These are phyloP conservation scores for Channallabes apus DNA, from an alignment of 2,797 vertebrate species.

Conservation along the genomic window DNA sequence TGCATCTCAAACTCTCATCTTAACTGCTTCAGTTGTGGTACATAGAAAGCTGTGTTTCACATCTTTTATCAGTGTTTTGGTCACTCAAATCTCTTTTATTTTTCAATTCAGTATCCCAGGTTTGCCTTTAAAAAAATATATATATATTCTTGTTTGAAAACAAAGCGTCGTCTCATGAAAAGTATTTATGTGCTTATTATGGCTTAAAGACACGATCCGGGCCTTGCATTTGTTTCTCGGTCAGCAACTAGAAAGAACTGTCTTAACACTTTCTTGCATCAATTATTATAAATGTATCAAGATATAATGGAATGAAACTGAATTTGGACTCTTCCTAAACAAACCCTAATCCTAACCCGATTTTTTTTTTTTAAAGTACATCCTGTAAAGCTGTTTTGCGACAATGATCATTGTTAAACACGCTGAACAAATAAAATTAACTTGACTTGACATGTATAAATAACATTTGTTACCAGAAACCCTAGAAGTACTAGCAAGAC, in stretches of 20 bases:
- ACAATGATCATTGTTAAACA: too few relatives aligned
- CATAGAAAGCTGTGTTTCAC: constrained; percentile 49
- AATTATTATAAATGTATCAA: neutral
- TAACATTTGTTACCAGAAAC: neutral
- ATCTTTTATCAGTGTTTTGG: constrained; percentile 42
- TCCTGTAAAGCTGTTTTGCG: too few relatives aligned
- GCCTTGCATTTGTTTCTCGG: neutral
- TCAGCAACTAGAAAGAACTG: neutral
- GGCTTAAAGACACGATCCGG: neutral
- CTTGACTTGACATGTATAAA: too few relatives aligned
- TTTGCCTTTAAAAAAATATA: too few relatives aligned
- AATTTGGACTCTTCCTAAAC: neutral
- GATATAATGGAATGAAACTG: neutral
- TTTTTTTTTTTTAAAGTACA: too few relatives aligned
- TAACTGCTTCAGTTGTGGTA: constrained; percentile 18
- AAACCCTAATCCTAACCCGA: too few relatives aligned
- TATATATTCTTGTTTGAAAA: too few relatives aligned
- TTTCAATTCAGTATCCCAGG: constrained; percentile 8
- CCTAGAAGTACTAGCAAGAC: neutral
- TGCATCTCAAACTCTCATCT: constrained; percentile 46
- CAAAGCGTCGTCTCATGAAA: neutral
- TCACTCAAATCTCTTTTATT: neutral
- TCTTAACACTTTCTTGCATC: neutral
- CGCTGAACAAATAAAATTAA: too few relatives aligned
- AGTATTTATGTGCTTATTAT: neutral